phyloP scores from a whole-genome alignment of 2,888 invertebrate genomes.

The Cryptocephalus moraei region DNA sequence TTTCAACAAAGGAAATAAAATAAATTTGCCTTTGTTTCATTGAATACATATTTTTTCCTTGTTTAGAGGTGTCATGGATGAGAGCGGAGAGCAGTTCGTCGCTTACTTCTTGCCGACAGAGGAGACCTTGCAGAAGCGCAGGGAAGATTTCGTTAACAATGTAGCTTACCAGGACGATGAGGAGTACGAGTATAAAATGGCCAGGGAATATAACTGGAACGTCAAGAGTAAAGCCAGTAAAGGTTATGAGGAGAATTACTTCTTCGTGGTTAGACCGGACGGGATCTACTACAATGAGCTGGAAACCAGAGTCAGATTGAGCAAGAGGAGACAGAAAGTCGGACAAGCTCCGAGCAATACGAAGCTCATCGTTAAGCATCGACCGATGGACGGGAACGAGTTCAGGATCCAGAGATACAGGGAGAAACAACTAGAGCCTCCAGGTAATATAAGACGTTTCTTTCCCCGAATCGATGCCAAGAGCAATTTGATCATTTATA shows the following conservation, averaged over 20 bases:
- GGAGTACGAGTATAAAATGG: constrained; percentile 94
- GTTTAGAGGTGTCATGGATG: constrained; percentile 97
- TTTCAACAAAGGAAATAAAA: no score
- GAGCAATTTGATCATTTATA: no score
- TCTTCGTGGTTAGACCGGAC: constrained; percentile 83
- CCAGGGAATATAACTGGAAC: constrained; percentile 98
- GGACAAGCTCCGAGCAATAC: constrained; percentile 59
- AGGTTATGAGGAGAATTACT: constrained; percentile 94
- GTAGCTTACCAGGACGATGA: constrained; percentile 80
- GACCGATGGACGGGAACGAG: constrained; percentile 75
- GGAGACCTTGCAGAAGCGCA: constrained; percentile 81
- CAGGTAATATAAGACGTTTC: constrained; percentile 38
- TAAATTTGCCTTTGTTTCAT: no score
- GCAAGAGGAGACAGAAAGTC: constrained; percentile 79
- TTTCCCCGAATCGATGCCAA: no score
- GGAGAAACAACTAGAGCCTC: constrained; percentile 81
- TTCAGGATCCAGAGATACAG: constrained; percentile 77
- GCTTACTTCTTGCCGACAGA: constrained; percentile 96
- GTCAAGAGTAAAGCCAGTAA: constrained; percentile 78
- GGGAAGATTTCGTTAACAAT: constrained; percentile 65
- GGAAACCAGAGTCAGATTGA: constrained; percentile 89
- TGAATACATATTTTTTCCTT: constrained; percentile 27
- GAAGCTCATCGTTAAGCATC: constrained; percentile 79
- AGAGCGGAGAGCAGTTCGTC: constrained; percentile 97
- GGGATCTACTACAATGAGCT: constrained; percentile 91